Evolutionary conservation across 2,888 invertebrate genomes (phyloP).

Genomic region (Drosophila cracens): DNA sequence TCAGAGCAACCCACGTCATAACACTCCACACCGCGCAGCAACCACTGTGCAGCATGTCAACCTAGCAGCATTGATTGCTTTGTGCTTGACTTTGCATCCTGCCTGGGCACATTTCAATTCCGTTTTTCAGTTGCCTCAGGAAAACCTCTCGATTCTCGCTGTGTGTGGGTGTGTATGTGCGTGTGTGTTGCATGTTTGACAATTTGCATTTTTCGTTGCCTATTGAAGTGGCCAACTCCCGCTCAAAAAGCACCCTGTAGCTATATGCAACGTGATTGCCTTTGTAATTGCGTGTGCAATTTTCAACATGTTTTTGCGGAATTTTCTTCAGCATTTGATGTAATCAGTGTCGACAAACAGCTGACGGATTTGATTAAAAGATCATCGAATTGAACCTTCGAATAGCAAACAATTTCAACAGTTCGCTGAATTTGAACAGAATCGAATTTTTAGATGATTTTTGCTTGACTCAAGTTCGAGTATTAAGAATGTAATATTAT

Average conservation of each 20-base stretch:
- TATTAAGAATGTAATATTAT: no score
- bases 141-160: background rate
- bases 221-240: constrained; percentile 7
- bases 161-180: constrained; percentile 21
- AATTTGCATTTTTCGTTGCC: constrained; percentile 67
- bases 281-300: constrained; percentile 55
- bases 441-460: no score
- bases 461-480: no score
- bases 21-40: background rate
- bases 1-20: background rate
- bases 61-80: constrained; percentile 50
- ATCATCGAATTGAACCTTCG: constrained; percentile 7
- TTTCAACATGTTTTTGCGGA: constrained; percentile 16
- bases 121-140: constrained; percentile 38
- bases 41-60: background rate
- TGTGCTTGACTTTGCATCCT: constrained; percentile 36
- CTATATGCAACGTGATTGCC: constrained; percentile 31
- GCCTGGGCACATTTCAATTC: constrained; percentile 48
- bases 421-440: no score
- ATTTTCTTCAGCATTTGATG: constrained; percentile 6
- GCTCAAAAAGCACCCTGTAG: background rate
- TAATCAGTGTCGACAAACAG: constrained; percentile 43
- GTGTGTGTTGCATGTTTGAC: constrained; percentile 66
- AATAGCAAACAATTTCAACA: background rate
- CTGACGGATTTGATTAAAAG: constrained; percentile 16